Base-by-base conservation (phyloP, 2,888 invertebrate species). In the Onchidella celtica region DNA sequence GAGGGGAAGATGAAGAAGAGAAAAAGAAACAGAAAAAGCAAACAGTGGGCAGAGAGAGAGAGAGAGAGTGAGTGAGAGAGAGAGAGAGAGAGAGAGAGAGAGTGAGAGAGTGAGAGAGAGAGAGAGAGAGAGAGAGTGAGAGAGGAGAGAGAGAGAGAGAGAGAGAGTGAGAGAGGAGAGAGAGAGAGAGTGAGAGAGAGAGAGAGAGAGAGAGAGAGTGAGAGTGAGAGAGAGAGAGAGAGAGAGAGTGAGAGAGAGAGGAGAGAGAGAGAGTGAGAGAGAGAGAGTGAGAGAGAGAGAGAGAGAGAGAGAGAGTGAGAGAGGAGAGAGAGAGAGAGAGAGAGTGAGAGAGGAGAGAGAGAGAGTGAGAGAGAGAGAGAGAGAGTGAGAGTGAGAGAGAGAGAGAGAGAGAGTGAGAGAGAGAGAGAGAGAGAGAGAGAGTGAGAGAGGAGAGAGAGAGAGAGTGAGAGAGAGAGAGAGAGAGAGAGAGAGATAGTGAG, bases 51-150 rank as follows among this genome's bases (percentile, higher is more conserved):
- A 32, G 29, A 68, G 27, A 68, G 34, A 32, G 68, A 68, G 63
- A 68, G 27, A 32, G 68, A 24, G 34, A 32, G 9, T 14, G 34
- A 68, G 29, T 27, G 34, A 24, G 34, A 24, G 68, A 68, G 34
- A 68, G 68, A 68, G 34, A 68, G 68, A 68, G 34, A 68, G 68
- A 63, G 24, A n/a, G 63, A 63, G 24, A 63, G 24, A 63, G 63
- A 63, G 24, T 24, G 11, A 63, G 11, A 63, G 24, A 63, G 24
- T 14, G 63, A 63, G n/a, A n/a, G n/a, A n/a, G n/a, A n/a, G n/a
- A n/a, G n/a, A n/a, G n/a, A n/a, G n/a, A n/a, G n/a, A n/a, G n/a
- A n/a, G n/a, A n/a, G n/a, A n/a, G n/a, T n/a, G n/a, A n/a, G n/a
- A n/a, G n/a, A n/a, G n/a, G n/a, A n/a, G n/a, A n/a, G n/a, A n/a